phyloP scores from a whole-genome alignment of 2,797 vertebrate species.

The Synanceia verrucosa region DNA sequence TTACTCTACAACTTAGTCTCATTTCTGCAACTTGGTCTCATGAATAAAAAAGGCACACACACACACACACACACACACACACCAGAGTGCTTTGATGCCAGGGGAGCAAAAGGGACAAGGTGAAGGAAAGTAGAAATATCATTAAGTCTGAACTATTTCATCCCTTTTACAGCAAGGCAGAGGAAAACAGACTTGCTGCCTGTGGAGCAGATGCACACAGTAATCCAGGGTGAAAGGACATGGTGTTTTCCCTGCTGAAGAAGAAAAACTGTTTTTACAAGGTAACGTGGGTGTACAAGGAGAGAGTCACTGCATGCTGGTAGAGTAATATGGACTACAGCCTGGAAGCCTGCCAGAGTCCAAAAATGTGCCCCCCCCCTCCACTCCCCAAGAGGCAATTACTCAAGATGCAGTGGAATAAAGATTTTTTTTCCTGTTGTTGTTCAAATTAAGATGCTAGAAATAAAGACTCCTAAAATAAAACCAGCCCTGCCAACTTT shows the following conservation, averaged over 20 bases:
- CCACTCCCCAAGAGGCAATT: constrained; percentile 49
- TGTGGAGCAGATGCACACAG: constrained; percentile 72
- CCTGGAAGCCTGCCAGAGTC: constrained; percentile 66
- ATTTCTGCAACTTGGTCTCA: constrained; percentile 60
- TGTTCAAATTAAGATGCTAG: constrained; percentile 69
- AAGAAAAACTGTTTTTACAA: constrained; percentile 76
- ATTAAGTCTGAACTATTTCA: constrained; percentile 71
- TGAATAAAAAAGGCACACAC: constrained; percentile 51
- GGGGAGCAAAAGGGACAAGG: constrained; percentile 55
- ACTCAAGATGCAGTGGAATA: constrained; percentile 72
- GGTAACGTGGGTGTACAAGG: constrained; percentile 75
- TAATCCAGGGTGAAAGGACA: constrained; percentile 76
- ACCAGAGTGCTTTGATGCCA: constrained; percentile 54
- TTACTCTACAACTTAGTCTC: constrained; percentile 59
- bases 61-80: not conserved
- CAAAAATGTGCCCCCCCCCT: constrained; percentile 37
- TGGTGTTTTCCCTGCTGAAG: constrained; percentile 67
- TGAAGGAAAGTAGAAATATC: constrained; percentile 68
- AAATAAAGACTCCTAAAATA: constrained; percentile 68
- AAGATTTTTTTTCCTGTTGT: constrained; percentile 44
- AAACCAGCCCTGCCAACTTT: constrained; percentile 53
- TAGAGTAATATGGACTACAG: constrained; percentile 63
- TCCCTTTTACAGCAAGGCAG: constrained; percentile 43
- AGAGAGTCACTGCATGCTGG: constrained; percentile 63
- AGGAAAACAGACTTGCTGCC: constrained; percentile 65